Percentiles rank a stretch among this genome's conserved stretches.
Evolutionary conservation across 2,888 invertebrate species (phyloP).

Genomic region (Maniola hyperantus): DNA sequence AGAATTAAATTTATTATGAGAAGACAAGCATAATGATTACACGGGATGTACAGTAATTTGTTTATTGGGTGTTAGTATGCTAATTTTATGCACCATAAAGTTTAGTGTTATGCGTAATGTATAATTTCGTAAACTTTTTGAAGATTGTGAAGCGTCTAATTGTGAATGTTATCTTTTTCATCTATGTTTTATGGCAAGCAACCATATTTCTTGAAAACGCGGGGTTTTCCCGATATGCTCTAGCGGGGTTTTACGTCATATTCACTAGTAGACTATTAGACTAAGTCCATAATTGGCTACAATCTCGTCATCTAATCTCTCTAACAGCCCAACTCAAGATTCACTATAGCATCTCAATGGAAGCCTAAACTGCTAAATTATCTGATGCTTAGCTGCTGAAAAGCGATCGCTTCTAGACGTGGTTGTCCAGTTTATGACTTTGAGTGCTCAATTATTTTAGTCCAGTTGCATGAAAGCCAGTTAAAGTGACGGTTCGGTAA

Average conservation of each 20-base stretch:
- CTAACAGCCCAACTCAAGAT: too few species aligned
- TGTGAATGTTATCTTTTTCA: slow-evolving; percentile 2
- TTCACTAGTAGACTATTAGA: neutral
- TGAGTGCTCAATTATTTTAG: too few species aligned
- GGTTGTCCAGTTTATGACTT: too few species aligned
- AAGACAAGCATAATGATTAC: slow-evolving; percentile 18
- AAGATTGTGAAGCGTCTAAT: neutral
- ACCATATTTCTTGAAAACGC: neutral
- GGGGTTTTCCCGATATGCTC: neutral
- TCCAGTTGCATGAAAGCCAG: too few species aligned
- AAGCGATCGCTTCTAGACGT: too few species aligned
- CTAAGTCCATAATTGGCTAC: neutral
- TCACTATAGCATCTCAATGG: too few species aligned
- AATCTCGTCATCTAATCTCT: too few species aligned
- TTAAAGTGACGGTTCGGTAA: too few species aligned
- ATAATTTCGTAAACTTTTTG: slow-evolving; percentile 8
- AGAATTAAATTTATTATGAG: slow-evolving; percentile 26
- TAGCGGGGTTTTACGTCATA: too few species aligned
- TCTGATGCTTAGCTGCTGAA: too few species aligned
- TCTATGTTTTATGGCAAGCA: neutral
- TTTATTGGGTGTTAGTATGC: slow-evolving; percentile 21
- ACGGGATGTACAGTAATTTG: slow-evolving; percentile 20
- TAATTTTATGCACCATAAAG: slow-evolving; percentile 19
- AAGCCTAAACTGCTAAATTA: too few species aligned
- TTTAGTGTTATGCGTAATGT: slow-evolving; percentile 8